A percentile compares a stretch with the other conserved stretches of the same genome.
Evolutionary conservation across 2,888 invertebrate genomes (phyloP).

Genomic region (Spilarctia lutea): DNA sequence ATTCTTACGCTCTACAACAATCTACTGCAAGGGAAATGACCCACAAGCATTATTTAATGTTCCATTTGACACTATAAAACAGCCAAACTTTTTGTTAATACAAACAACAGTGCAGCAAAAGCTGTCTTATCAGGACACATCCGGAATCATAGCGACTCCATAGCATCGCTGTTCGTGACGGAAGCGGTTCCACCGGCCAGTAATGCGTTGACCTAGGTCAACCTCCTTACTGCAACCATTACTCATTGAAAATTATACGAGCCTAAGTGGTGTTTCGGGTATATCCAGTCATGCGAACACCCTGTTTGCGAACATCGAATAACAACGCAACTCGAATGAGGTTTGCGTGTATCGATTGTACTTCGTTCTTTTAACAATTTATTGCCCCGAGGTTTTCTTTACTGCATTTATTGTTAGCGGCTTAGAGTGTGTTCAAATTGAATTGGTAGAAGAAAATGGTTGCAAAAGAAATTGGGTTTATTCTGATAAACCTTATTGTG

Average conservation of each 20-base stretch:
- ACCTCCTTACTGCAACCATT: constrained; percentile 71
- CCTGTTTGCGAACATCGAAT: constrained; percentile 55
- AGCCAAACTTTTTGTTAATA: constrained; percentile 37
- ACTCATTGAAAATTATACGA: constrained; percentile 84
- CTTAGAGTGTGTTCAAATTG: constrained; percentile 38
- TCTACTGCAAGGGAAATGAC: constrained; percentile 16
- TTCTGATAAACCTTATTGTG: not conserved
- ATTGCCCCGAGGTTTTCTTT: constrained; percentile 62
- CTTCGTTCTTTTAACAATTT: constrained; percentile 58
- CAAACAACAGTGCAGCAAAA: constrained; percentile 29
- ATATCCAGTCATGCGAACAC: constrained; percentile 70
- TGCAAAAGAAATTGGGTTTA: not conserved
- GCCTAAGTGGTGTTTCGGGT: constrained; percentile 83
- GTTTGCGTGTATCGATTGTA: constrained; percentile 62
- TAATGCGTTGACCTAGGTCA: constrained; percentile 82
- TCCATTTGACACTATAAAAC: constrained; percentile 38
- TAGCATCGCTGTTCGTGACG: constrained; percentile 56
- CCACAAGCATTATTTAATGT: constrained; percentile 30
- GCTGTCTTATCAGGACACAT: constrained; percentile 39
- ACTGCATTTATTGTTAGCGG: constrained; percentile 57
- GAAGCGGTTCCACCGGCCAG: constrained; percentile 67
- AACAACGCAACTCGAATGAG: constrained; percentile 55
- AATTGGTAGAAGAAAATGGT: constrained; percentile 23
- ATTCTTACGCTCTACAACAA: not conserved
- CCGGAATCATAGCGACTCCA: constrained; percentile 58